Percentiles rank a stretch among this genome's conserved stretches.
Conservation (phyloP, 2,113 vertebrate genomes). For the Macquaria australasica region DNA sequence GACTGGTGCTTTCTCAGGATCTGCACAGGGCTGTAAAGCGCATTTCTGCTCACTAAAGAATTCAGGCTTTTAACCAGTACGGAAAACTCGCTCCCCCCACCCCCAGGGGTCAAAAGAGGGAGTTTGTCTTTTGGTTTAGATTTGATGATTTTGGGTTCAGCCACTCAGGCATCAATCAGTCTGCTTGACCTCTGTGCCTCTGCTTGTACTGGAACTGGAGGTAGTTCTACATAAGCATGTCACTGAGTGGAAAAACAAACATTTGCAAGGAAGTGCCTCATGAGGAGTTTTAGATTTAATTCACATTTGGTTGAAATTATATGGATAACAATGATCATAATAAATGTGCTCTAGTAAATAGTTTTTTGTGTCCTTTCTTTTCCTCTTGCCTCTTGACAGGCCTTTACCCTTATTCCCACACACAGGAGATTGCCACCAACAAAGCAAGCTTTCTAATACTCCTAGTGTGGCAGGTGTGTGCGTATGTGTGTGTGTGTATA, state of each 20-base stretch:
- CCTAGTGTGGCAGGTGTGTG: slow-evolving; percentile 17
- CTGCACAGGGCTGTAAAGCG: background rate
- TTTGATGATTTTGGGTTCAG: slow-evolving; percentile 18
- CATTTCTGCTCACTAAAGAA: slow-evolving; percentile 13
- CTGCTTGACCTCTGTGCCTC: slow-evolving; percentile 12
- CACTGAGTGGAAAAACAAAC: slow-evolving; percentile 33
- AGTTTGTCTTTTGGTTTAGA: slow-evolving; percentile 21
- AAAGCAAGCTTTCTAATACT: slow-evolving; percentile 65
- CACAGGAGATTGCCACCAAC: slow-evolving; percentile 47
- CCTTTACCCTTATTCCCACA: slow-evolving; percentile 62
- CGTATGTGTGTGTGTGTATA: background rate
- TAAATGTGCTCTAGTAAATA: slow-evolving; percentile 2
- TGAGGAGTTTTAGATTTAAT: slow-evolving; percentile 31
- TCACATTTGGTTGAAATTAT: background rate
- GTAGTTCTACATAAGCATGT: background rate
- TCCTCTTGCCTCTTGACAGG: slow-evolving; percentile 28
- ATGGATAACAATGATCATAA: slow-evolving; percentile 35
- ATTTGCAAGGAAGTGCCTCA: slow-evolving; percentile 13
- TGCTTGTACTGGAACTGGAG: background rate
- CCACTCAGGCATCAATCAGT: slow-evolving; percentile 41
- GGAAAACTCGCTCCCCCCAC: background rate
- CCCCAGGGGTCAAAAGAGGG: slow-evolving; percentile 3
- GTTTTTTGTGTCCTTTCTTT: background rate
- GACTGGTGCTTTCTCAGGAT: slow-evolving; percentile 25
- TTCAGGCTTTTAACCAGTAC: slow-evolving; percentile 8